phyloP scores from a whole-genome alignment of 2,113 vertebrate genomes.

The Mesocricetus auratus region DNA sequence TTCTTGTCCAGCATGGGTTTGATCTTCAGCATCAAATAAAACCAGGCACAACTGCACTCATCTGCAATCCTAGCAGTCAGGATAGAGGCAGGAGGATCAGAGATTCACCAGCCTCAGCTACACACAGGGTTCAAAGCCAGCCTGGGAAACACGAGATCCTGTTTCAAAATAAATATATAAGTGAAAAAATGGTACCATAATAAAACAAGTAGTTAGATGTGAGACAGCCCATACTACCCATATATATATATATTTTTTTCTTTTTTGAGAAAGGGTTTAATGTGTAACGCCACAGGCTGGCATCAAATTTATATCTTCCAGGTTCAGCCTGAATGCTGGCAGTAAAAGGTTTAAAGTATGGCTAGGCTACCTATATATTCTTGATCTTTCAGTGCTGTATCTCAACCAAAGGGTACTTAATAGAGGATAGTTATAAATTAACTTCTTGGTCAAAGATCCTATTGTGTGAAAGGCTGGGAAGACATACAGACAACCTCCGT shows the following conservation, averaged over 20 bases:
- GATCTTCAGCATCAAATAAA: neutral
- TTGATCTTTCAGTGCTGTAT: neutral
- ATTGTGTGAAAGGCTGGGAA: constrained; percentile 16
- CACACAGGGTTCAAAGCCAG: neutral
- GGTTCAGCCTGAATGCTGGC: neutral
- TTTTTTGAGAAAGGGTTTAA: neutral
- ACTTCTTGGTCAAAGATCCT: constrained; percentile 55
- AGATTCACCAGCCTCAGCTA: neutral
- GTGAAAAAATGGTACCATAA: neutral
- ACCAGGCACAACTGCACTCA: neutral
- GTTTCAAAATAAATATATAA: neutral
- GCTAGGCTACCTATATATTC: neutral
- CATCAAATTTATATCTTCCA: neutral
- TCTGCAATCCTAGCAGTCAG: neutral
- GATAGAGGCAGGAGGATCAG: neutral
- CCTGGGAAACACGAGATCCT: neutral
- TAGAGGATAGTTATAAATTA: constrained; percentile 38
- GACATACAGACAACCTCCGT: neutral
- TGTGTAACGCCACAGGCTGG: neutral
- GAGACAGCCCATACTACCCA: neutral
- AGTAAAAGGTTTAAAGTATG: neutral
- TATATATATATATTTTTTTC: neutral
- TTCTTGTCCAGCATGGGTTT: neutral
- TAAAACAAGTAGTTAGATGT: neutral
- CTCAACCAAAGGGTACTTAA: constrained; percentile 2